Conservation (phyloP, 1,140 invertebrate genomes). For the Pachyrhynchus sulphureomaculatus region DNA sequence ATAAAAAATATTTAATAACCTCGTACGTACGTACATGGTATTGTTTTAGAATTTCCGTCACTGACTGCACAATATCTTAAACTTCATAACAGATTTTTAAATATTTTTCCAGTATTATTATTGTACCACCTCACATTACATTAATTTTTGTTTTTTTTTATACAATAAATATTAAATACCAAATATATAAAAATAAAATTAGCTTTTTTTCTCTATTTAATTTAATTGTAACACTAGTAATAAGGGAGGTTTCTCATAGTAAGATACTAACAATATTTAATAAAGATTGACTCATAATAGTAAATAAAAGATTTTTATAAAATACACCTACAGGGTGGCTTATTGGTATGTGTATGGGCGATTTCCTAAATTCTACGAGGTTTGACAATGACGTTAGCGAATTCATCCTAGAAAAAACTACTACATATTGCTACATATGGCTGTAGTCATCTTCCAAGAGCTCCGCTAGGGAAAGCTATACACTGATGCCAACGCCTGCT, state of each 20-base stretch:
- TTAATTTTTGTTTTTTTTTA: conserved; percentile 17
- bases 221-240: conserved; percentile 19
- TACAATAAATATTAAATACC: conserved; percentile 25
- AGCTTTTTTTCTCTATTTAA: conserved; percentile 34
- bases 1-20: no score
- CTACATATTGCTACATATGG: no score
- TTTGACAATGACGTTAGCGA: no score
- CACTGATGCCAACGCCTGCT: no score
- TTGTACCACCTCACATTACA: conserved; percentile 31
- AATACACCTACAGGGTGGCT: not conserved
- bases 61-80: not conserved
- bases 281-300: not conserved
- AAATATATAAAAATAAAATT: conserved; percentile 43
- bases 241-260: conserved; percentile 1
- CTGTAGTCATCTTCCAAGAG: no score
- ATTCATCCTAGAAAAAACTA: no score
- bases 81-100: conserved; percentile 7
- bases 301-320: not conserved
- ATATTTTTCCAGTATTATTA: conserved; percentile 28
- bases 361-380: no score
- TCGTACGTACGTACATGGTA: no score
- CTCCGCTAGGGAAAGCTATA: no score
- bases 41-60: no score
- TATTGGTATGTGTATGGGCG: no score
- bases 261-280: not conserved